Percentiles rank a stretch among this genome's conserved stretches.
These are phyloP conservation scores for Lathamus discolor DNA, from an alignment of 2,113 vertebrate species.

Conservation along the genomic window DNA sequence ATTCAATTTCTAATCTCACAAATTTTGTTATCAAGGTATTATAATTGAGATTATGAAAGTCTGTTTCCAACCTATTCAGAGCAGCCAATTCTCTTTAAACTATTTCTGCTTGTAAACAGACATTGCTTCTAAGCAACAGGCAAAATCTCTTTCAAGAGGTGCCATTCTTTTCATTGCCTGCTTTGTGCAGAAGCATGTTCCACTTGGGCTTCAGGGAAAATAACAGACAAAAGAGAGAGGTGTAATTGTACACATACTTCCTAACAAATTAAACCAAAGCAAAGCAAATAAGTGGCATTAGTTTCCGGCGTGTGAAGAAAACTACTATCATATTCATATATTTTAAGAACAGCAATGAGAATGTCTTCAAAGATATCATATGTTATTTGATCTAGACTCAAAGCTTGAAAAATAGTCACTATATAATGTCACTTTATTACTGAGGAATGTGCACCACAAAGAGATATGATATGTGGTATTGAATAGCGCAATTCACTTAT, in stretches of 20 bases:
- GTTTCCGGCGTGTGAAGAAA: conserved; percentile 5
- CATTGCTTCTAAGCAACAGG: not conserved
- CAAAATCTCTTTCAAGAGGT: not conserved
- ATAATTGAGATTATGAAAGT: conserved; percentile 8
- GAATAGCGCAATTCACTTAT: conserved; percentile 47
- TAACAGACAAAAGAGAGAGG: conserved; percentile 15
- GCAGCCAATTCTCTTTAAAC: not conserved
- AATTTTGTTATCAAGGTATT: conserved; percentile 17
- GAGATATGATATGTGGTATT: conserved; percentile 42
- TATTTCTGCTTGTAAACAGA: not conserved
- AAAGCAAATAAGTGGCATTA: conserved; percentile 32
- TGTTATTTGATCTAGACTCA: conserved; percentile 59
- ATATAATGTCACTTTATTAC: conserved; percentile 33
- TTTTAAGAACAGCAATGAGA: conserved; percentile 36
- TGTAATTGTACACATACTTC: not conserved
- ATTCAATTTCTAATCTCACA: conserved; percentile 6
- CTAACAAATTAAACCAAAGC: conserved; percentile 16
- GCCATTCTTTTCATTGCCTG: not conserved
- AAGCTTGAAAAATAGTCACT: conserved; percentile 52
- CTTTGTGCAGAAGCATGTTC: not conserved
- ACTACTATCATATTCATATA: conserved; percentile 8
- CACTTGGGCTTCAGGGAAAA: not conserved
- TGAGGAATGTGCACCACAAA: conserved; percentile 23
- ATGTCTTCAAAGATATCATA: conserved; percentile 26
- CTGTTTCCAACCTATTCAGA: conserved; percentile 15